Evolutionary conservation across 2,797 vertebrate genomes (phyloP).

Genomic region (Sphenopsis melanotis): DNA sequence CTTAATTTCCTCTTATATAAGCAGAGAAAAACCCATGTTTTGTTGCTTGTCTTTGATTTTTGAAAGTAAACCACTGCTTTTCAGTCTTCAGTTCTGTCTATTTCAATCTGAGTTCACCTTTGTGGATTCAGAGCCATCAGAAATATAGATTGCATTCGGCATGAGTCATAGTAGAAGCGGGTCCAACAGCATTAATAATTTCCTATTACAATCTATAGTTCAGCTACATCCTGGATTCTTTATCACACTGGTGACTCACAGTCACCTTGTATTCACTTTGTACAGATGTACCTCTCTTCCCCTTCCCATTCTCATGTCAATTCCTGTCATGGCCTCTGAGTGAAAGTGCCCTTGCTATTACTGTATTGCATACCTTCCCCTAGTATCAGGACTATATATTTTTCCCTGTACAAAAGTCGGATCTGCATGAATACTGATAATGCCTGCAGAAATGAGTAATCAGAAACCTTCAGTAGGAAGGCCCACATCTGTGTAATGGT

Average conservation of each 20-base stretch:
- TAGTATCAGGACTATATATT: neutral
- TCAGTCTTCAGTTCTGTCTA: neutral
- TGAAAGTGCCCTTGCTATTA: neutral
- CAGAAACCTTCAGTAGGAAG: neutral
- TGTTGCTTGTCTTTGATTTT: neutral
- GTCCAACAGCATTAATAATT: constrained; percentile 17
- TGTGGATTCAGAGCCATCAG: neutral
- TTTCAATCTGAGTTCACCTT: neutral
- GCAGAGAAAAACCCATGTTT: neutral
- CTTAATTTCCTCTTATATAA: neutral
- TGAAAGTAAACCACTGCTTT: neutral
- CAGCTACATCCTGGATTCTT: neutral
- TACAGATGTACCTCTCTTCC: neutral
- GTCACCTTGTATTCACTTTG: neutral
- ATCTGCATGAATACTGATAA: neutral
- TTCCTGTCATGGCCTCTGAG: neutral
- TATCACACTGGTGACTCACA: neutral
- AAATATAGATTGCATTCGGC: neutral
- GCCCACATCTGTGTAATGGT: neutral
- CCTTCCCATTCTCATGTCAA: neutral
- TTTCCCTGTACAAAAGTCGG: neutral
- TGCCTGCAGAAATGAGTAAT: neutral
- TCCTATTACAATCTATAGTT: neutral
- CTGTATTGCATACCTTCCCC: neutral
- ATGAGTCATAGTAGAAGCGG: neutral